Evolutionary conservation across 2,888 invertebrate genomes (phyloP).

Genomic region (Sisyra nigra): DNA sequence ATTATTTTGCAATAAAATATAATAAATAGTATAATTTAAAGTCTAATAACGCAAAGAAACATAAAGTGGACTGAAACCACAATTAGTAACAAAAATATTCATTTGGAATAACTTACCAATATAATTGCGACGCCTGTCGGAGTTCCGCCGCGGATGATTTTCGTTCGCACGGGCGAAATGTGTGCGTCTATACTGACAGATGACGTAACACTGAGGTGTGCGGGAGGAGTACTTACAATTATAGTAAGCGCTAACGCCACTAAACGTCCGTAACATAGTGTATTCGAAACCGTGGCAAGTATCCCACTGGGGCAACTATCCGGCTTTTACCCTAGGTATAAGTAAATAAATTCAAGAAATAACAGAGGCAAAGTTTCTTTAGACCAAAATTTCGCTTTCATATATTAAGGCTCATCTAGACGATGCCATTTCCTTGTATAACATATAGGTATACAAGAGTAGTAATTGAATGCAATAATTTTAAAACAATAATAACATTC

Average conservation of each 20-base stretch:
- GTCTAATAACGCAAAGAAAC: neutral
- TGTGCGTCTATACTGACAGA: neutral
- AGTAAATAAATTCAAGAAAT: too few species aligned
- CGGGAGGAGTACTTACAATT: neutral
- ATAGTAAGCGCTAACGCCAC: neutral
- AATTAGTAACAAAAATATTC: neutral
- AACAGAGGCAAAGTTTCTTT: too few species aligned
- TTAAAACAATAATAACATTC: too few species aligned
- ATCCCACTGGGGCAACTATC: neutral
- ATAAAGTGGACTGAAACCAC: neutral
- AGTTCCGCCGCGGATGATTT: neutral
- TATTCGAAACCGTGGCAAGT: neutral
- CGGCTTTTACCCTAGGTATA: neutral
- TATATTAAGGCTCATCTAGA: too few species aligned
- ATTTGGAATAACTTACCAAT: neutral
- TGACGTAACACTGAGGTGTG: neutral
- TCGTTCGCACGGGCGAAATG: neutral
- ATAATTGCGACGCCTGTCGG: neutral
- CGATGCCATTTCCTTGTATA: too few species aligned
- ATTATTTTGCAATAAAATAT: too few species aligned
- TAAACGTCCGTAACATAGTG: neutral
- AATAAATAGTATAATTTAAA: neutral
- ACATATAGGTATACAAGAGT: too few species aligned
- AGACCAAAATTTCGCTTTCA: too few species aligned
- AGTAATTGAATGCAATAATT: too few species aligned